These are phyloP conservation scores for Takifugu bimaculatus DNA, from an alignment of 2,113 vertebrate genomes.

Conservation along the genomic window DNA sequence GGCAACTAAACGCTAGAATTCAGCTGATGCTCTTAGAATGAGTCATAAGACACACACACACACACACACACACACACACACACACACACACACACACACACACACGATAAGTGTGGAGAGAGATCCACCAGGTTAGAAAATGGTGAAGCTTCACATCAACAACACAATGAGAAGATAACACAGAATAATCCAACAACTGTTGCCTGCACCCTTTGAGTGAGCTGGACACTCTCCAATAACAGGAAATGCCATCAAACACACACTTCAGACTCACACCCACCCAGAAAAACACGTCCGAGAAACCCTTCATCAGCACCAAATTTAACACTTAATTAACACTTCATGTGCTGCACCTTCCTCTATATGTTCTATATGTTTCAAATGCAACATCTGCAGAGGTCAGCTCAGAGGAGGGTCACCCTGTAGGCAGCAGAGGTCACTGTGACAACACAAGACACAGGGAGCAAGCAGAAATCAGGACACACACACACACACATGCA, in stretches of 20 bases:
- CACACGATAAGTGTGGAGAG: constrained; percentile 3
- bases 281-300: too few species aligned
- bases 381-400: neutral
- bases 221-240: too few species aligned
- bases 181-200: neutral
- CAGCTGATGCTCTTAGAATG: constrained; percentile 14
- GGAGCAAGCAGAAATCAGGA: constrained; percentile 22
- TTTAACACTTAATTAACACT: too few species aligned
- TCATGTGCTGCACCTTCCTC: neutral
- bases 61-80: neutral
- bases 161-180: too few species aligned
- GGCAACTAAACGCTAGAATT: constrained; percentile 36
- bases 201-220: neutral
- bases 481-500: neutral
- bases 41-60: neutral
- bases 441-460: constrained; percentile 59
- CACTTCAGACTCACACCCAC: too few species aligned
- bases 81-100: constrained; percentile 11
- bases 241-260: too few species aligned
- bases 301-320: too few species aligned
- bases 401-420: constrained; percentile 9
- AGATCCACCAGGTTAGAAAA: neutral
- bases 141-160: too few species aligned
- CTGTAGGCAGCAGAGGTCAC: constrained; percentile 68
- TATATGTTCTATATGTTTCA: neutral